Evolutionary conservation across 2,888 invertebrate genomes (phyloP), one percentile per base, ranked within the genome.

Genomic region (Drosophila neutralis): DNA sequence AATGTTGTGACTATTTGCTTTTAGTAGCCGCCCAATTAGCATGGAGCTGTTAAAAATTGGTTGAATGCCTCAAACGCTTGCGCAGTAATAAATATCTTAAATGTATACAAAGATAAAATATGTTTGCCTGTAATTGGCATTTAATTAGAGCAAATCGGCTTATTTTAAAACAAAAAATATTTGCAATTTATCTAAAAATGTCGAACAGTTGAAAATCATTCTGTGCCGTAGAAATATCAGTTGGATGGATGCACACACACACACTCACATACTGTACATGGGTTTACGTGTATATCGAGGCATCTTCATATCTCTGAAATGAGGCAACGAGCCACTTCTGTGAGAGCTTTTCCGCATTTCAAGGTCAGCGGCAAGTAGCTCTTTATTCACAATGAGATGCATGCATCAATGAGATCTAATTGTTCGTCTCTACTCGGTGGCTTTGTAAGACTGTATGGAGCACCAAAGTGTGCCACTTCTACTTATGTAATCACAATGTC

Each of bases 341-440:
- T 56, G 49, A 48, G 35, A 68, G 76, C 68, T 67, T 75, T 73
- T 79, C 81, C 81, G 76, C 67, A 69, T 74, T 70, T 75, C 86
- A 87, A 85, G 84, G 84, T 81, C 86, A 67, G 29, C 79, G 52
- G 51, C 87, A 87, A 85, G 84, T 83, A 85, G 81, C 86, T 85
- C 86, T 85, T 79, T 73, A 66, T 56, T 7, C 38, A 56, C 29
- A 40, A 40, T 24, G 45, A 45, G 45, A 18, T n/a, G 56, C 8
- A 56, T 75, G 75, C 83, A 88, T 85, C 88, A 85, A 85, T 85
- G 84, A 81, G 83, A 85, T 88, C 84, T 78, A 87, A 85, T 85
- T 85, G 84, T 85, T 87, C 72, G 68, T 60, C 78, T 53, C 57
- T 64, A 78, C 63, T 78, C 62, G 61, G 38, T 53, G 61, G 78